Conservation (phyloP, 2,888 invertebrate species). For the Eilema depressum region DNA sequence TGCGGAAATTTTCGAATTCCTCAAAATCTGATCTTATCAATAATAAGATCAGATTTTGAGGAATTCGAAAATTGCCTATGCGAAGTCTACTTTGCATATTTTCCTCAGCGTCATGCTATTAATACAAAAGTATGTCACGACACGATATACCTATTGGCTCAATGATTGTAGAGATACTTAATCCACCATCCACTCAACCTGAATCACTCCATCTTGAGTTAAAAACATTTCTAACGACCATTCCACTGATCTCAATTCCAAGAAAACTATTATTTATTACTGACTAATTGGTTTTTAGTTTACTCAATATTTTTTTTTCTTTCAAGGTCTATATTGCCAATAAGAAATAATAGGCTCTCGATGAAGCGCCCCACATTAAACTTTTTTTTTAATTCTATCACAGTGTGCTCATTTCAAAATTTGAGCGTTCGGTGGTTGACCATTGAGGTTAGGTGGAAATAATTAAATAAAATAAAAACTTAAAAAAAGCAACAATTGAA, state of each 20-base stretch:
- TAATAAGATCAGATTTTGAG: not conserved
- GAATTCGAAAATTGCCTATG: not conserved
- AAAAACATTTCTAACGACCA: slow-evolving; percentile 11
- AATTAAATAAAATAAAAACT: not conserved
- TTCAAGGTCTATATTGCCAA: not conserved
- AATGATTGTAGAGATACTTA: slow-evolving; percentile 10
- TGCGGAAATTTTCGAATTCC: too few species aligned
- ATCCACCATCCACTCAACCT: slow-evolving; percentile 28
- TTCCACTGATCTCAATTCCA: not conserved
- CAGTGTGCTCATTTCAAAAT: not conserved
- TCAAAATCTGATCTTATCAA: too few species aligned
- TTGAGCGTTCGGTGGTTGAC: not conserved
- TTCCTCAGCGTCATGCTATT: slow-evolving; percentile 5
- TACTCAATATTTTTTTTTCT: not conserved
- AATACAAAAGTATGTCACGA: slow-evolving; percentile 5
- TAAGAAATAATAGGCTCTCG: slow-evolving; percentile 1
- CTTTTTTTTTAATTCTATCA: not conserved
- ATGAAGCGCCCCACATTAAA: not conserved
- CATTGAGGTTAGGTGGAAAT: not conserved
- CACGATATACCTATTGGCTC: not conserved
- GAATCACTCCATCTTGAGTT: slow-evolving; percentile 10
- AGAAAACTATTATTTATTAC: not conserved
- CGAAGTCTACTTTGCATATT: not conserved
- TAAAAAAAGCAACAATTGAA: too few species aligned
- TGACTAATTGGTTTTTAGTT: not conserved